Evolutionary conservation across 2,797 vertebrate species (phyloP).

Genomic region (Mus spretus): DNA sequence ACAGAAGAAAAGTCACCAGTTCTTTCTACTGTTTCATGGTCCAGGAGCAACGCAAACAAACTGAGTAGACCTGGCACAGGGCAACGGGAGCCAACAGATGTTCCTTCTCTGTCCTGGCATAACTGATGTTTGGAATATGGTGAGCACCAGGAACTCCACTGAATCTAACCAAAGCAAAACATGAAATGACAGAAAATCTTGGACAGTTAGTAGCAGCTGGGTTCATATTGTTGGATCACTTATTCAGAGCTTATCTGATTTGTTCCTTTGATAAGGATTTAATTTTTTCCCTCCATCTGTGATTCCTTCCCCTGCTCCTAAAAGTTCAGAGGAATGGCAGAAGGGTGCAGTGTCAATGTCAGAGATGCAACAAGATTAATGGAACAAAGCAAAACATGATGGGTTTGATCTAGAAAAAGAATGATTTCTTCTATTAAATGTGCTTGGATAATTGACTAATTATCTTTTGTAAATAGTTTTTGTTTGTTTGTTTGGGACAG

Average conservation of each 20-base stretch:
- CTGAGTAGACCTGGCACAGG: background rate
- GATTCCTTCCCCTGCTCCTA: background rate
- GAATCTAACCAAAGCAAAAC: conserved; percentile 9
- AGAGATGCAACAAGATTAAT: conserved; percentile 3
- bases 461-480: background rate
- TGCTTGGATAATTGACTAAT: conserved; percentile 23
- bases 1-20: background rate
- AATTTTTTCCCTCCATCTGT: background rate
- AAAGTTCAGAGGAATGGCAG: background rate
- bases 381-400: background rate
- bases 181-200: background rate
- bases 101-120: background rate
- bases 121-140: conserved; percentile 1
- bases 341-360: background rate
- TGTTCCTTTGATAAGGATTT: background rate
- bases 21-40: background rate
- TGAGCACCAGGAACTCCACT: background rate
- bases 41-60: background rate
- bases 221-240: background rate
- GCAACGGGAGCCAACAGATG: background rate
- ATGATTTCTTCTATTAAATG: conserved; percentile 34
- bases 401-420: conserved; percentile 41
- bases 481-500: background rate
- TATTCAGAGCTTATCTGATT: background rate
- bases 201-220: background rate